phyloP scores from a whole-genome alignment of 2,113 vertebrate genomes.

The Platysternon megacephalum region DNA sequence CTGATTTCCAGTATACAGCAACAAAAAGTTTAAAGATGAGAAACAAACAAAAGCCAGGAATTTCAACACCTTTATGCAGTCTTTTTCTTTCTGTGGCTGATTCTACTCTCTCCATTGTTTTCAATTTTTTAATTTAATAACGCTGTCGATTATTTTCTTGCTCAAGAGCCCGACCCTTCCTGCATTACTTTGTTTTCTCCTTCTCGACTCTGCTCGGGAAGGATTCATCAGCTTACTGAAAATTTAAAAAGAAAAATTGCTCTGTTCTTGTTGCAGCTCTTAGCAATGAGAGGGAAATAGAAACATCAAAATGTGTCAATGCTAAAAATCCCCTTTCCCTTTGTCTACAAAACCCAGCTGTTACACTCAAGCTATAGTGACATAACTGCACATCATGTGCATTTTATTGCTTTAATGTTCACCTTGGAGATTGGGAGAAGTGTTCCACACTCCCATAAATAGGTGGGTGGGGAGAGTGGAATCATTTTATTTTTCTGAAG shows the following conservation, averaged over 20 bases:
- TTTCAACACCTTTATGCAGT: background rate
- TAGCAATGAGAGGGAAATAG: background rate
- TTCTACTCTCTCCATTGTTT: background rate
- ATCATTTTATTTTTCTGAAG: background rate
- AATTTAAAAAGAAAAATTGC: background rate
- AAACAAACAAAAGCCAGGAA: background rate
- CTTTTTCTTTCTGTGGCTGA: background rate
- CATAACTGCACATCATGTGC: background rate
- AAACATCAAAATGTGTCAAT: background rate
- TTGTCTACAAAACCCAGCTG: background rate
- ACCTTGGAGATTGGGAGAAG: background rate
- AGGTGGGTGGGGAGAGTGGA: background rate
- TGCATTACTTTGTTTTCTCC: constrained; percentile 10
- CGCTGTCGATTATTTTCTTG: background rate
- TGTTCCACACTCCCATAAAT: background rate
- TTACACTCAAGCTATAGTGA: background rate
- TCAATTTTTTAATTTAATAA: background rate
- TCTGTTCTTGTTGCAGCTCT: background rate
- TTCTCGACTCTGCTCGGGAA: background rate
- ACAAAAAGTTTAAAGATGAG: background rate
- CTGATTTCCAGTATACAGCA: background rate
- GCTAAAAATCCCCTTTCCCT: background rate
- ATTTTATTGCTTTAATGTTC: background rate
- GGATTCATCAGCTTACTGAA: background rate
- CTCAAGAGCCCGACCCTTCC: constrained; percentile 17